These are phyloP conservation scores for Heliconius ismenius DNA, from an alignment of 2,888 invertebrate species.

Conservation along the genomic window DNA sequence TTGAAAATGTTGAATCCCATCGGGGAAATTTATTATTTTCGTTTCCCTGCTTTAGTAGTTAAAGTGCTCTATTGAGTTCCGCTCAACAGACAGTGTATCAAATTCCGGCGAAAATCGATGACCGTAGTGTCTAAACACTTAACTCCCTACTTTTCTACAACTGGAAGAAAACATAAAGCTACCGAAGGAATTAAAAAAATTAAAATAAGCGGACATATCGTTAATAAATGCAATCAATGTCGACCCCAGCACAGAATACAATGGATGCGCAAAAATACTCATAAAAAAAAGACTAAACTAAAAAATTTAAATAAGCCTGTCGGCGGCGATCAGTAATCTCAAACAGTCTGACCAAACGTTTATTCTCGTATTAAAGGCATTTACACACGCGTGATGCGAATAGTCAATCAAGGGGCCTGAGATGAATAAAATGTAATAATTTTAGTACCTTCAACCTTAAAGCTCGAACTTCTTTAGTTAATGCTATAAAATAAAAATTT, in stretches of 20 bases:
- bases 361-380: constrained; percentile 46
- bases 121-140: not conserved
- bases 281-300: constrained; percentile 1
- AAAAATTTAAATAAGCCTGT: constrained; percentile 28
- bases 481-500: not conserved
- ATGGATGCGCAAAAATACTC: constrained; percentile 14
- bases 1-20: not conserved
- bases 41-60: too few relatives aligned
- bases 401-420: constrained; percentile 38
- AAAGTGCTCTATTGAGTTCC: too few relatives aligned
- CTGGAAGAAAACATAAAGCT: not conserved
- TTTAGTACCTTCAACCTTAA: constrained; percentile 15
- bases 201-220: not conserved
- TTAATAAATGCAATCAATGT: constrained; percentile 5
- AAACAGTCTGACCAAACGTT: constrained; percentile 39
- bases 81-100: not conserved
- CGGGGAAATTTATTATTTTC: not conserved
- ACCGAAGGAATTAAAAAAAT: not conserved
- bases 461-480: constrained; percentile 40
- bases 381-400: constrained; percentile 45
- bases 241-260: constrained; percentile 9
- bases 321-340: constrained; percentile 32
- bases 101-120: not conserved
- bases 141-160: too few relatives aligned
- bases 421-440: constrained; percentile 43